Evolutionary conservation across 2,113 vertebrate genomes (phyloP).

Genomic region (Indri indri): DNA sequence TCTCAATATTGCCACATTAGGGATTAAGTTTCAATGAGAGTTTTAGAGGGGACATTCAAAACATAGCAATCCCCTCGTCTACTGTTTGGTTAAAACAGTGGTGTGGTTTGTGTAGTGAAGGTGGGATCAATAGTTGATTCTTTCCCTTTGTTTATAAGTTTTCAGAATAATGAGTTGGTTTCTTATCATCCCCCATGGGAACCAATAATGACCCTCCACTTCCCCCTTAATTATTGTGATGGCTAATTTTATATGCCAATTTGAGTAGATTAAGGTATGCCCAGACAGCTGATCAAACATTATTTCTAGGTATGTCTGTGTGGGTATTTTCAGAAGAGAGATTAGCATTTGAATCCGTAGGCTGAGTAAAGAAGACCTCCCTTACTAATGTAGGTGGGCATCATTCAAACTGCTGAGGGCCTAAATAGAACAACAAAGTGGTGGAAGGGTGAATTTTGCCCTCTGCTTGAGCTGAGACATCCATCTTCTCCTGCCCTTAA

Average conservation of each 20-base stretch:
- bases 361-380: background rate
- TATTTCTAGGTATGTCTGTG: background rate
- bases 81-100: background rate
- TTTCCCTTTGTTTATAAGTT: background rate
- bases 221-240: background rate
- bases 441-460: background rate
- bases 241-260: background rate
- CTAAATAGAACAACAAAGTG: background rate
- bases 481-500: background rate
- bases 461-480: background rate
- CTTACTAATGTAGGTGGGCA: background rate
- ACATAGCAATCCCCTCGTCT: background rate
- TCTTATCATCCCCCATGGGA: background rate
- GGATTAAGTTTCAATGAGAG: background rate
- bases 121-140: background rate
- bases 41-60: background rate
- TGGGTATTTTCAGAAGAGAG: background rate
- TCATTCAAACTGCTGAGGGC: background rate
- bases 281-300: background rate
- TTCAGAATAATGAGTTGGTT: background rate
- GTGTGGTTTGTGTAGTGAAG: background rate
- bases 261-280: background rate
- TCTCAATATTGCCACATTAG: background rate
- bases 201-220: background rate
- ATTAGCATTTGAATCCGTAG: background rate